A percentile compares a stretch with the other conserved stretches of the same genome.
Evolutionary conservation across 2,888 invertebrate genomes (phyloP).

Genomic region (Cartodere bifasciata): DNA sequence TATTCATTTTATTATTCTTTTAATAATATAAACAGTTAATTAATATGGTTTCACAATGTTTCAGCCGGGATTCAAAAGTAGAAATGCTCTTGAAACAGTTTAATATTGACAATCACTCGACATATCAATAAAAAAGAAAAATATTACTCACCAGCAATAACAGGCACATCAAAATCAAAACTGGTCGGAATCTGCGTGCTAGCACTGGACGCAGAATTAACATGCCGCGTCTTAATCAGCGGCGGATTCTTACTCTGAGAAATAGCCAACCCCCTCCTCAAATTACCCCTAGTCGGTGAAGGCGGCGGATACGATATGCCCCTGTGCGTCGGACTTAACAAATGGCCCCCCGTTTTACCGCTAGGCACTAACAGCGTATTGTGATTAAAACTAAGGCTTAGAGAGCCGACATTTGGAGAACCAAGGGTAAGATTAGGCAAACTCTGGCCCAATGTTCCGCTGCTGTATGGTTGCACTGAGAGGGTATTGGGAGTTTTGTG

Average conservation of each 20-base stretch:
- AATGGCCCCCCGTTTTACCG: conserved; percentile 31
- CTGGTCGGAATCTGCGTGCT: conserved; percentile 29
- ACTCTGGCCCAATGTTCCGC: conserved; percentile 59
- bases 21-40: no score
- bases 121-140: no score
- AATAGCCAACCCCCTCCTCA: conserved; percentile 55
- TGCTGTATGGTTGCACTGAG: conserved; percentile 57
- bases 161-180: conserved; percentile 38
- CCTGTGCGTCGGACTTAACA: conserved; percentile 47
- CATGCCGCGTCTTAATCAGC: conserved; percentile 65
- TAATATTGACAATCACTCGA: no score
- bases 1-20: no score
- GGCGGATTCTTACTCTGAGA: conserved; percentile 71
- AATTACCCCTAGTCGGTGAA: conserved; percentile 54
- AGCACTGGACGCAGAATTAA: conserved; percentile 40
- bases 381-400: conserved; percentile 32
- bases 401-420: conserved; percentile 31
- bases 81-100: no score
- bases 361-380: conserved; percentile 45
- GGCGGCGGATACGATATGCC: conserved; percentile 77
- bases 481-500: conserved; percentile 54
- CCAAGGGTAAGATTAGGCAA: conserved; percentile 58
- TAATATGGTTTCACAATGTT: no score
- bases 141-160: conserved; percentile 33
- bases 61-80: no score